Evolutionary conservation across 2,113 vertebrate species (phyloP).

Genomic region (Daphoenositta chrysoptera): DNA sequence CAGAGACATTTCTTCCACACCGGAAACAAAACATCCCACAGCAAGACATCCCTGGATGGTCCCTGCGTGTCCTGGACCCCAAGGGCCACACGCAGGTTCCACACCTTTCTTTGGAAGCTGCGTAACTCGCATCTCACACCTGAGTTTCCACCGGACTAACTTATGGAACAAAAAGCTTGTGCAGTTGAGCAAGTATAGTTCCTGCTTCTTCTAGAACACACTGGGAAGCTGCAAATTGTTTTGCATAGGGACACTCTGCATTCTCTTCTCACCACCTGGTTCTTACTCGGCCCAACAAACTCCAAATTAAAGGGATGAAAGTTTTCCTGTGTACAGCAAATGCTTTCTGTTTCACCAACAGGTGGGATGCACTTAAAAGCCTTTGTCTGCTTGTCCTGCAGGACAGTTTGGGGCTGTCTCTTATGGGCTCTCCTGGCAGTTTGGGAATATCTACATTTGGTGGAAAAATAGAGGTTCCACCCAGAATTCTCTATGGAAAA

Average conservation of each 20-base stretch:
- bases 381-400: background rate
- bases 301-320: background rate
- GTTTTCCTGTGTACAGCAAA: background rate
- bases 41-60: fast-evolving
- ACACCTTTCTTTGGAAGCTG: background rate
- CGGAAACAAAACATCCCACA: background rate
- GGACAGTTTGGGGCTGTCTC: background rate
- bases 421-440: fast-evolving
- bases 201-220: background rate
- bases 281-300: background rate
- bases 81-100: fast-evolving
- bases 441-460: background rate
- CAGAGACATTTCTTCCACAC: background rate
- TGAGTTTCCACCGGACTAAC: background rate
- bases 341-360: background rate
- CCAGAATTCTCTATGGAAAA: background rate
- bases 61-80: background rate
- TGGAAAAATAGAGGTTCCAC: background rate
- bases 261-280: background rate
- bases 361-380: background rate
- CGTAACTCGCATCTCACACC: background rate
- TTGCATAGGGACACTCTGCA: background rate
- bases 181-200: background rate
- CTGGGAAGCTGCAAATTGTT: background rate
- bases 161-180: background rate